Evolutionary conservation across 2,113 vertebrate species (phyloP).

Genomic region (Aphelocoma coerulescens): DNA sequence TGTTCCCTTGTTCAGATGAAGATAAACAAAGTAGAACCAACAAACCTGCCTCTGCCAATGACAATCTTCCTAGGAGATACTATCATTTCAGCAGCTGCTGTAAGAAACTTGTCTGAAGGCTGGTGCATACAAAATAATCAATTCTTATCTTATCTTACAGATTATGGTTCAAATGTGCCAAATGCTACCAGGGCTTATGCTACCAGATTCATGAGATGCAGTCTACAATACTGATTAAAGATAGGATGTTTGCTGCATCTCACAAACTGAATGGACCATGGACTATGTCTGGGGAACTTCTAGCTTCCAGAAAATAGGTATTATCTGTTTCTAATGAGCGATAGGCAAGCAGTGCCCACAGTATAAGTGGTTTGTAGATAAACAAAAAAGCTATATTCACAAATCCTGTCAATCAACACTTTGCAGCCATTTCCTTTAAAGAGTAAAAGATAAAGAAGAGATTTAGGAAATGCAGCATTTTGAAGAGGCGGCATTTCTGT

Average conservation of each 20-base stretch:
- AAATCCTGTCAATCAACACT: not conserved
- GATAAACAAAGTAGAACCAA: constrained; percentile 21
- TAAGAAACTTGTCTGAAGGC: not conserved
- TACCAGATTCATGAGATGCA: not conserved
- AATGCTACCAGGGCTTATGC: not conserved
- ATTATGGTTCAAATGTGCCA: not conserved
- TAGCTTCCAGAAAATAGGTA: not conserved
- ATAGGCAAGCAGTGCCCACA: not conserved
- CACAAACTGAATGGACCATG: not conserved
- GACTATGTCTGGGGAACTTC: not conserved
- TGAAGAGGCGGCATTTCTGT: not conserved
- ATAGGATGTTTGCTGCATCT: not conserved
- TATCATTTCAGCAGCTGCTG: not conserved
- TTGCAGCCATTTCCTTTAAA: not conserved
- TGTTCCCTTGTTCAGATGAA: not conserved
- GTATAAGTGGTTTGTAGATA: not conserved
- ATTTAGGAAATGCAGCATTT: not conserved
- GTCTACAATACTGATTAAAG: not conserved
- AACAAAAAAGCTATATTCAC: constrained; percentile 1
- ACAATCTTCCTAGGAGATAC: not conserved
- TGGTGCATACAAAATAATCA: not conserved
- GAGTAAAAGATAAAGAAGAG: not conserved
- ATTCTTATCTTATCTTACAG: not conserved
- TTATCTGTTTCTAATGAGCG: not conserved
- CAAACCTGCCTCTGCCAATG: not conserved